Conservation (phyloP, 1,140 invertebrate species). For the Heliconius nattereri region DNA sequence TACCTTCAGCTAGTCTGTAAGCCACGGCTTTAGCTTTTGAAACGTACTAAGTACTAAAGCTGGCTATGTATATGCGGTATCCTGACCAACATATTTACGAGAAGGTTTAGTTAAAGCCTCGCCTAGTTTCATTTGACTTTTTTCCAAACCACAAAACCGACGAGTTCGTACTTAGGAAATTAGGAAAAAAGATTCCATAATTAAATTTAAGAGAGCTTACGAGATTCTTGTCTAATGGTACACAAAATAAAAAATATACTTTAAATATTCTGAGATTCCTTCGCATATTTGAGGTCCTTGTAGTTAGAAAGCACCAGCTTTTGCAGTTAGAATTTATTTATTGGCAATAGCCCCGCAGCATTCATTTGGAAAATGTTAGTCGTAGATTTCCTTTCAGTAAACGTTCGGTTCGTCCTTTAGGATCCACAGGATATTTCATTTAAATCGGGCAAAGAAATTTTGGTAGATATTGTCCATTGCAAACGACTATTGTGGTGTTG, state of each 20-base stretch:
- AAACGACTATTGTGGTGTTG: neutral
- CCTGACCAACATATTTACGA: constrained; percentile 37
- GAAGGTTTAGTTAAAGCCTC: constrained; percentile 23
- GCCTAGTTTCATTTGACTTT: constrained; percentile 25
- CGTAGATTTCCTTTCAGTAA: constrained; percentile 31
- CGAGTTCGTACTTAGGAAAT: constrained; percentile 19
- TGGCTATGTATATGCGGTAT: constrained; percentile 19
- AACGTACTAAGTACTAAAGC: constrained; percentile 18
- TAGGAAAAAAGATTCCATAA: constrained; percentile 17
- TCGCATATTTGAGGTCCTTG: constrained; percentile 26
- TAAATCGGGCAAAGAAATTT: constrained; percentile 20
- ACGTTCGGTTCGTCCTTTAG: constrained; percentile 27
- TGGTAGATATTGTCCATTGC: neutral
- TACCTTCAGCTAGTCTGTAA: neutral
- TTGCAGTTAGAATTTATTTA: constrained; percentile 33
- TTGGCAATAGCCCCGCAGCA: constrained; percentile 30
- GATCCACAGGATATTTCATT: constrained; percentile 29
- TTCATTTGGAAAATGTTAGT: constrained; percentile 36
- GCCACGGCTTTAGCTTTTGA: constrained; percentile 19
- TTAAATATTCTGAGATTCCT: constrained; percentile 17
- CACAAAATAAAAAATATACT: neutral
- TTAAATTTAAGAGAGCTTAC: constrained; percentile 13
- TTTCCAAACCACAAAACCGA: constrained; percentile 27
- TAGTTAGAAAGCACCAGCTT: constrained; percentile 24
- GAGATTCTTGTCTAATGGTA: constrained; percentile 3